These are phyloP conservation scores for Cnemophilus loriae DNA, from an alignment of 2,113 vertebrate genomes.

Conservation along the genomic window DNA sequence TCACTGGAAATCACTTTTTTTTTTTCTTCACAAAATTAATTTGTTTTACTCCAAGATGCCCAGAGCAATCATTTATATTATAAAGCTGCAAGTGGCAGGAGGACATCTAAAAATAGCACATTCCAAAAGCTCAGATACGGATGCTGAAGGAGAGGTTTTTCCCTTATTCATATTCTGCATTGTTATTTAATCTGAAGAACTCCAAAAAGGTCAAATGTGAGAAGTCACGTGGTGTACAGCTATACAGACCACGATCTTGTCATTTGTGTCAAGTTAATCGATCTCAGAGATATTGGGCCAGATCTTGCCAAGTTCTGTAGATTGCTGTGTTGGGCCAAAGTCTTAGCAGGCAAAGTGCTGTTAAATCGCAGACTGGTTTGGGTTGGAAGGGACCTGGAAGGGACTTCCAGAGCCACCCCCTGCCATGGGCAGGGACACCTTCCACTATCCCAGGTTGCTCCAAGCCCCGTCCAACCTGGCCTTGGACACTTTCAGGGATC, in stretches of 20 bases:
- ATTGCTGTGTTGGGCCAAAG: neutral
- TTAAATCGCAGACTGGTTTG: neutral
- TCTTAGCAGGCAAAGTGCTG: neutral
- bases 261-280: neutral
- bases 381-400: neutral
- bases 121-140: neutral
- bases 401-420: neutral
- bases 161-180: neutral
- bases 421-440: neutral
- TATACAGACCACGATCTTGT: accelerated
- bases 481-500: neutral
- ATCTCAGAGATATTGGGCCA: neutral
- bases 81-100: conserved; percentile 29
- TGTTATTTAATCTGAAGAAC: neutral
- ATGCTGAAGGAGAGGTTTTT: neutral
- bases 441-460: accelerated
- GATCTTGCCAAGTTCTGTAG: neutral
- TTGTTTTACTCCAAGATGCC: conserved; percentile 16
- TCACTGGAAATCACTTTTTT: neutral
- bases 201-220: neutral
- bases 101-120: neutral
- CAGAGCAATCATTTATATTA: conserved; percentile 7
- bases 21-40: neutral
- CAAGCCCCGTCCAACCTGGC: accelerated
- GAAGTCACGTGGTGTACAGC: accelerated